Evolutionary conservation across 2,888 invertebrate genomes (phyloP), one percentile per base, ranked within the genome.

Genomic region (Drosophila acutilabella): DNA sequence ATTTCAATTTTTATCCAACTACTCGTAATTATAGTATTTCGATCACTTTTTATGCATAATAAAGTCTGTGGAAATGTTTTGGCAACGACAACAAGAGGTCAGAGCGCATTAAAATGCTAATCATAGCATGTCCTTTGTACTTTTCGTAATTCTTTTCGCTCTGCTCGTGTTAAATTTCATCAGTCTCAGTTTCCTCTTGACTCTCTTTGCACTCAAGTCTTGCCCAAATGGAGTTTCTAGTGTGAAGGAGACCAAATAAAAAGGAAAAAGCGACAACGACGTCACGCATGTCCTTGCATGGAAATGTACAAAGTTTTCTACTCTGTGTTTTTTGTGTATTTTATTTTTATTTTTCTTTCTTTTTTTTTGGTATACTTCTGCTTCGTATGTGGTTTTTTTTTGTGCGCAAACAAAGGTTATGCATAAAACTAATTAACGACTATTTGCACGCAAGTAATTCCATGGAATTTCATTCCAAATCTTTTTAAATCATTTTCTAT

Each of bases 231-330:
- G 38, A 65, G 52, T 51, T 23, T 30, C 54, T 45, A 56, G 38
- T 45, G 60, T 47, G 41, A 54, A 58, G 30, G 50, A 18, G 58
- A 58, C 30, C 26, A 11, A 26, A 50, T 44, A 36, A 36, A 36
- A 36, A 58, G 8, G n/a, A 16, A 16, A 33, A 13, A 13, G 18
- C 51, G 50, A 40, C 48, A 45, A 58, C 69, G 38, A 82, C 80
- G 80, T 82, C 80, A 80, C 80, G 80, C 80, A 80, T 80, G 80
- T 80, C 80, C 80, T 80, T 80, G 80, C 77, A 76, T 64, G 75
- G 61, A 71, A 78, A 81, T 69, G 61, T 79, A 60, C 48, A 79
- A 79, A 75, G 57, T 74, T 71, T 71, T 38, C 52, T 53, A 36
- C 44, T 44, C 18, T 53, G 13, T 16, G 57, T 54, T 60, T 54